Conservation (phyloP, 2,113 vertebrate species). For the Lampris incognitus region DNA sequence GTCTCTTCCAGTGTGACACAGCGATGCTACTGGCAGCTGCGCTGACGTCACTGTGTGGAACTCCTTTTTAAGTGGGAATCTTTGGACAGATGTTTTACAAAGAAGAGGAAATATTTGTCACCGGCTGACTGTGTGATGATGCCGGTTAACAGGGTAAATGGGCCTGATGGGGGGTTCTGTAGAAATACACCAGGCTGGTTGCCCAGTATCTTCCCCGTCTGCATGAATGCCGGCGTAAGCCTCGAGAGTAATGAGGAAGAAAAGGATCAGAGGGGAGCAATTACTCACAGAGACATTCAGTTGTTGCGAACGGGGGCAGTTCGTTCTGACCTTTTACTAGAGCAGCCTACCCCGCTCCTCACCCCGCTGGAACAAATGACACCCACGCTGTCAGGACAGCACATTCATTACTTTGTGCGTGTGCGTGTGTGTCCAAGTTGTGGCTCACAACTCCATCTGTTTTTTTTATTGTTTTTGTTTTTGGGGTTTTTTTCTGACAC, state of each 20-base stretch:
- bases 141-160: too few relatives aligned
- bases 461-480: too few relatives aligned
- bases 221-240: slow-evolving; percentile 18
- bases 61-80: too few relatives aligned
- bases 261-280: slow-evolving; percentile 6
- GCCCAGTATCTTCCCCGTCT: not conserved
- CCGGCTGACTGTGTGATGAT: too few relatives aligned
- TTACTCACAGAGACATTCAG: slow-evolving; percentile 42
- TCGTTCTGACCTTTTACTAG: slow-evolving; percentile 30
- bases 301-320: slow-evolving; percentile 20
- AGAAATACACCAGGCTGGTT: slow-evolving; percentile 24
- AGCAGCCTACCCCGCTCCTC: slow-evolving; percentile 7
- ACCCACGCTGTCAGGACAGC: not conserved
- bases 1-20: too few relatives aligned
- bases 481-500: too few relatives aligned
- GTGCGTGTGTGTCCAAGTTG: slow-evolving; percentile 23
- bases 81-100: too few relatives aligned
- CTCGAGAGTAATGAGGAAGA: slow-evolving; percentile 9
- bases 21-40: too few relatives aligned
- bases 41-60: too few relatives aligned
- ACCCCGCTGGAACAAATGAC: slow-evolving; percentile 41
- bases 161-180: too few relatives aligned
- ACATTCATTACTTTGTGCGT: slow-evolving; percentile 16
- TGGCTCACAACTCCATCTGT: not conserved
- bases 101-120: too few relatives aligned